A percentile compares a stretch with the other conserved stretches of the same genome.
Evolutionary conservation across 2,797 vertebrate genomes (phyloP).

Genomic region (Anableps anableps): DNA sequence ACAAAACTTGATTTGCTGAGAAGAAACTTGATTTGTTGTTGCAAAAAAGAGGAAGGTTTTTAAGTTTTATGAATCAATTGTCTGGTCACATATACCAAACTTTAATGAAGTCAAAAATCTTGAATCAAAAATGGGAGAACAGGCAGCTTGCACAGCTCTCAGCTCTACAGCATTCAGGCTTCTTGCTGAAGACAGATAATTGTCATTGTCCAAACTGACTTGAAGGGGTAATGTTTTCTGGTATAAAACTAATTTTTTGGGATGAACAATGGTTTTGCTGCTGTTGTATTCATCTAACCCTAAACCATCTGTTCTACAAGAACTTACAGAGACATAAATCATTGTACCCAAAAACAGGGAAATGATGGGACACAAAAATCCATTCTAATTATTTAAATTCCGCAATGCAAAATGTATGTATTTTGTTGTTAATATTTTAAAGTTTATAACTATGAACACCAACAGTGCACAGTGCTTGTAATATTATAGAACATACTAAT

Average conservation of each 20-base stretch:
- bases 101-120: constrained; percentile 2
- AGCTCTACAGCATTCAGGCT: not conserved
- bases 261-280: not conserved
- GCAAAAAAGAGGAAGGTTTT: constrained; percentile 35
- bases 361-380: not conserved
- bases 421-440: not conserved
- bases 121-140: not conserved
- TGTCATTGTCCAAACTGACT: not conserved
- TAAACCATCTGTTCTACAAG: not conserved
- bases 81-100: constrained; percentile 40
- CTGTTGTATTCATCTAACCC: not conserved
- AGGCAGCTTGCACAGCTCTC: not conserved
- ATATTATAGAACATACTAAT: not conserved
- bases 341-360: not conserved
- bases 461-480: not conserved
- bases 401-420: not conserved
- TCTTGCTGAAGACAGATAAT: not conserved
- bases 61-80: constrained; percentile 39
- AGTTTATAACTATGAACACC: not conserved
- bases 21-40: constrained; percentile 22
- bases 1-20: constrained; percentile 29
- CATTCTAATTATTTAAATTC: not conserved
- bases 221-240: constrained; percentile 6
- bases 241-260: not conserved
- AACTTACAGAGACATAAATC: not conserved